Percentiles rank a stretch among this genome's conserved stretches.
These are phyloP conservation scores for Hydrozoanthus tunicans DNA, from an alignment of 64 coral and sea anemone genomes.

Conservation along the genomic window DNA sequence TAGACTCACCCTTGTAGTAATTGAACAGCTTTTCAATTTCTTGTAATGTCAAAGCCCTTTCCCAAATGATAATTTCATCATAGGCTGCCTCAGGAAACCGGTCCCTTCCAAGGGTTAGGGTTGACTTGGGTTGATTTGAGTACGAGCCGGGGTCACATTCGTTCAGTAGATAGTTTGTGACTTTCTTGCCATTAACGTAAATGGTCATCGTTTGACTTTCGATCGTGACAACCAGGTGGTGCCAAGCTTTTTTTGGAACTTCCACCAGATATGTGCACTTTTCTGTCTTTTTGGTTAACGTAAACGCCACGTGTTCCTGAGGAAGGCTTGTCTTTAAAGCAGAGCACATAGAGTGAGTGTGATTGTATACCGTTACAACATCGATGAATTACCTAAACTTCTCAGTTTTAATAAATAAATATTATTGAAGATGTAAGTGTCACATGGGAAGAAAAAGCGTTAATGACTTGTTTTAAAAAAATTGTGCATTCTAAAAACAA, in stretches of 20 bases:
- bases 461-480: too few species aligned
- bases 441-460: too few species aligned
- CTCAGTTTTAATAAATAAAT: background rate
- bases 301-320: slow-evolving; percentile 3
- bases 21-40: slow-evolving; percentile 10
- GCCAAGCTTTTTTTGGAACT: background rate
- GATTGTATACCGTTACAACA: background rate
- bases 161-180: background rate
- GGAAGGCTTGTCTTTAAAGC: background rate
- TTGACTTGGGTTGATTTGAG: background rate
- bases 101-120: background rate
- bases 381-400: background rate
- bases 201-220: background rate
- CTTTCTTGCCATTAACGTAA: background rate
- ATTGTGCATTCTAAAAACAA: too few species aligned
- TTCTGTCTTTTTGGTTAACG: background rate
- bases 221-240: background rate
- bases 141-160: background rate
- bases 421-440: too few species aligned
- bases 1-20: slow-evolving; percentile 28
- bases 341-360: background rate
- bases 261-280: slow-evolving; percentile 11
- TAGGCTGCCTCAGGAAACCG: slow-evolving; percentile 7
- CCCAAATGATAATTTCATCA: slow-evolving; percentile 38
- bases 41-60: background rate